Conservation (phyloP, 2,113 vertebrate genomes). For the Anhinga rufa region DNA sequence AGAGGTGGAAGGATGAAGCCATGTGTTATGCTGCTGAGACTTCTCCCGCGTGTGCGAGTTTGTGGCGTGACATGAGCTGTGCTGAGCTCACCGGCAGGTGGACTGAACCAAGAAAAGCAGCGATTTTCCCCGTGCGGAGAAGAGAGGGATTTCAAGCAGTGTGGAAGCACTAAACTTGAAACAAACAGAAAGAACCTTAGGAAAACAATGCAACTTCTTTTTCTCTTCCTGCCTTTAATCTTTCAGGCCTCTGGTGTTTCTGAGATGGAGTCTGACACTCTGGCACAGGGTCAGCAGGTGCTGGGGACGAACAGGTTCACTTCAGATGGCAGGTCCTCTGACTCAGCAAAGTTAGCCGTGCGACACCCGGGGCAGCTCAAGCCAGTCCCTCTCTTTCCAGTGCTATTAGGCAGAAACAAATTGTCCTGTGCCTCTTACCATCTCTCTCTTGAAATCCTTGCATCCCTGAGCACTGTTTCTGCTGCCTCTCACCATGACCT, state of each 20-base stretch:
- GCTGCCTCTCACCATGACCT: not conserved
- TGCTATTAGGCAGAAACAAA: not conserved
- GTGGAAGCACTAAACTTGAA: not conserved
- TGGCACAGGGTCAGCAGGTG: not conserved
- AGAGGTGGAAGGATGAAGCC: not conserved
- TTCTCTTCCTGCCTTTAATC: not conserved
- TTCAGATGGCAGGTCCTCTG: not conserved
- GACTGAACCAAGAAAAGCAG: not conserved
- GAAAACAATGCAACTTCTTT: not conserved
- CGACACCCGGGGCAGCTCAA: fast-evolving
- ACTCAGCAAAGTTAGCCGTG: not conserved
- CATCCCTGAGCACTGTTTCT: not conserved
- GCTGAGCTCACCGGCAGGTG: not conserved
- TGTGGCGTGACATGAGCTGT: not conserved
- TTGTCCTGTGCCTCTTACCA: not conserved
- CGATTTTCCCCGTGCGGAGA: not conserved
- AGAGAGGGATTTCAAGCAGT: not conserved
- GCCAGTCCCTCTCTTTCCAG: not conserved
- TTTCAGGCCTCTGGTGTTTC: not conserved
- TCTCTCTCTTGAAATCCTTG: not conserved
- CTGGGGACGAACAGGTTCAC: not conserved
- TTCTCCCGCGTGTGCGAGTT: not conserved
- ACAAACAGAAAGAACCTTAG: not conserved
- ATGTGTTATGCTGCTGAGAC: not conserved
- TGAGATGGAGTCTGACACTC: not conserved